phyloP scores from a whole-genome alignment of 2,113 vertebrate species.

The Nothobranchius kuhntae region DNA sequence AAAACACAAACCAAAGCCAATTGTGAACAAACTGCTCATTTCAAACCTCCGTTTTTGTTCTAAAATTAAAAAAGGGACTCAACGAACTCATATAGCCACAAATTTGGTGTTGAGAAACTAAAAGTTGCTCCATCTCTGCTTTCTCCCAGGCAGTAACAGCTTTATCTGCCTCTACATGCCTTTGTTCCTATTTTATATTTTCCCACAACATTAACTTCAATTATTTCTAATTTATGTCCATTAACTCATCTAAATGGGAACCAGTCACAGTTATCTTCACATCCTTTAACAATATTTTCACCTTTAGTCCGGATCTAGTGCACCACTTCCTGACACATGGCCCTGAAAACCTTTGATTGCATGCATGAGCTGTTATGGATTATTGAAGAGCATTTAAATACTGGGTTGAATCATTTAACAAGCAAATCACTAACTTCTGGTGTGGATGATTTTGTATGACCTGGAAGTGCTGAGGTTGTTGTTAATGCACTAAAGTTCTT shows the following conservation, averaged over 20 bases:
- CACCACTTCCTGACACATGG: background rate
- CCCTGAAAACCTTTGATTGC: background rate
- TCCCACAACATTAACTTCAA: slow-evolving; percentile 9
- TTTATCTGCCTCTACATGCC: no score
- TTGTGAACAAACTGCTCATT: no score
- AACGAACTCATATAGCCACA: no score
- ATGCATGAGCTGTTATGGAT: background rate
- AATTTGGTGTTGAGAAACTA: no score
- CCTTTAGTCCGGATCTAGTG: background rate
- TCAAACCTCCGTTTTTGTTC: no score
- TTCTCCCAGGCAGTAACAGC: no score
- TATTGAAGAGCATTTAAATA: slow-evolving; percentile 15
- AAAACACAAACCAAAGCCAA: no score
- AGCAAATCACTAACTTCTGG: slow-evolving; percentile 26
- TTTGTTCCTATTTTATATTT: background rate
- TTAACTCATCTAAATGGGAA: background rate
- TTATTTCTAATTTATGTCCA: slow-evolving; percentile 3
- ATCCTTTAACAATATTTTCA: background rate
- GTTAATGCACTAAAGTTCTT: background rate
- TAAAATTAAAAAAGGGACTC: no score
- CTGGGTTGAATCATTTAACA: slow-evolving; percentile 14
- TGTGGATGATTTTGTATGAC: slow-evolving; percentile 34
- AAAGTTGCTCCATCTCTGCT: no score
- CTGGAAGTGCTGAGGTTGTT: background rate
- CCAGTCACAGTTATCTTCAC: background rate